phyloP scores from a whole-genome alignment of 2,797 vertebrate genomes.

The Mycteria americana region DNA sequence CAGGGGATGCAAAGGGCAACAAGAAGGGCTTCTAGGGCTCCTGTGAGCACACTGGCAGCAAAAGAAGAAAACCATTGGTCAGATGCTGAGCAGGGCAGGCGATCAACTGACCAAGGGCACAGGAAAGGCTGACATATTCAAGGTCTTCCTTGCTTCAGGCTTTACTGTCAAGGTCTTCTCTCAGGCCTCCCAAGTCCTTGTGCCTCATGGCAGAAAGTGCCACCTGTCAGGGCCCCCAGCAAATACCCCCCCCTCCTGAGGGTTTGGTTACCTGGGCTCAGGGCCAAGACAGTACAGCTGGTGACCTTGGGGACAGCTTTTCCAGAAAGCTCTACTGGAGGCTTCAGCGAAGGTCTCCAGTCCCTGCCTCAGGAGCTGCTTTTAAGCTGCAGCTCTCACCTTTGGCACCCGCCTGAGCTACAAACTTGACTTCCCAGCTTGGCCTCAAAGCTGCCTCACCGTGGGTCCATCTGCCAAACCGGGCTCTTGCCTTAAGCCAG shows the following conservation, averaged over 20 bases:
- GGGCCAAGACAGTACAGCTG: neutral
- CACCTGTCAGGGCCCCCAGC: neutral
- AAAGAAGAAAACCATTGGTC: neutral
- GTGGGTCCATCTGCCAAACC: accelerated
- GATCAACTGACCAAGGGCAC: neutral
- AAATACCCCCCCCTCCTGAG: neutral
- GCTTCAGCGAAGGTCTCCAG: neutral
- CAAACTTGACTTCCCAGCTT: neutral
- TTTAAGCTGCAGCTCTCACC: neutral
- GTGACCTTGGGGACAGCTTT: neutral
- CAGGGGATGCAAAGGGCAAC: neutral
- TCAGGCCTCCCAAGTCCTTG: neutral
- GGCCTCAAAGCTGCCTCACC: neutral
- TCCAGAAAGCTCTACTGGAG: neutral
- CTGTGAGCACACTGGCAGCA: neutral
- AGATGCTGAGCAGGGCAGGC: neutral
- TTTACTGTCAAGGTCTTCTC: neutral
- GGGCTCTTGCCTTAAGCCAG: neutral
- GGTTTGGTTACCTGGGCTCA: neutral
- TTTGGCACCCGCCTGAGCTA: neutral
- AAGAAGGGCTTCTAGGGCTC: neutral
- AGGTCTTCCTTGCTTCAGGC: neutral
- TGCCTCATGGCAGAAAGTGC: neutral
- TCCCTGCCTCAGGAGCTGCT: neutral
- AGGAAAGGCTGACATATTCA: neutral